These are phyloP conservation scores for Phymanthus crucifer DNA, from an alignment of 92 coral and sea anemone species.

Conservation along the genomic window DNA sequence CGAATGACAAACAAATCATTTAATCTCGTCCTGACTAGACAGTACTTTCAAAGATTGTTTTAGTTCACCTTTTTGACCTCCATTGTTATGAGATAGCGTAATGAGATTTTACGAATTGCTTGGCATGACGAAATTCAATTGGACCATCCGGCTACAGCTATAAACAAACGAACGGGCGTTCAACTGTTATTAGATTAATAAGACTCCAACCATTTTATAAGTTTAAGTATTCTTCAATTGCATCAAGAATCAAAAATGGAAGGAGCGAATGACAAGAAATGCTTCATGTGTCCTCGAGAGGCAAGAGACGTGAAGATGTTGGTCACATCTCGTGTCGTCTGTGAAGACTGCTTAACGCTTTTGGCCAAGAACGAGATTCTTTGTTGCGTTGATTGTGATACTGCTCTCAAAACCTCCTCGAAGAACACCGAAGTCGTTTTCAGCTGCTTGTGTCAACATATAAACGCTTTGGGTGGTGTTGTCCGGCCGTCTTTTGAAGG, in stretches of 20 bases:
- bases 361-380: not conserved
- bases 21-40: not conserved
- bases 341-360: conserved; percentile 13
- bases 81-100: not conserved
- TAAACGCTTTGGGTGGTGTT: not conserved
- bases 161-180: not conserved
- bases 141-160: not conserved
- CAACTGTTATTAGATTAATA: not conserved
- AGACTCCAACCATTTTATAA: not conserved
- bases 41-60: not conserved
- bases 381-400: not conserved
- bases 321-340: not conserved
- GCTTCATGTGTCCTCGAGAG: conserved; percentile 9
- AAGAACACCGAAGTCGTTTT: not conserved
- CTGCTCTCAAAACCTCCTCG: not conserved
- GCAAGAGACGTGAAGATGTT: not conserved
- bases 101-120: not conserved
- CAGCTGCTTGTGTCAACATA: not conserved
- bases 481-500: not conserved
- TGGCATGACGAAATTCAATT: not conserved
- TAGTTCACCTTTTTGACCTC: not conserved
- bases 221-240: not conserved
- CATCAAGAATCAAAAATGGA: not conserved
- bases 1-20: not conserved
- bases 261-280: not conserved